Conservation (phyloP, 2,113 vertebrate genomes). For the Tachysurus vachellii region DNA sequence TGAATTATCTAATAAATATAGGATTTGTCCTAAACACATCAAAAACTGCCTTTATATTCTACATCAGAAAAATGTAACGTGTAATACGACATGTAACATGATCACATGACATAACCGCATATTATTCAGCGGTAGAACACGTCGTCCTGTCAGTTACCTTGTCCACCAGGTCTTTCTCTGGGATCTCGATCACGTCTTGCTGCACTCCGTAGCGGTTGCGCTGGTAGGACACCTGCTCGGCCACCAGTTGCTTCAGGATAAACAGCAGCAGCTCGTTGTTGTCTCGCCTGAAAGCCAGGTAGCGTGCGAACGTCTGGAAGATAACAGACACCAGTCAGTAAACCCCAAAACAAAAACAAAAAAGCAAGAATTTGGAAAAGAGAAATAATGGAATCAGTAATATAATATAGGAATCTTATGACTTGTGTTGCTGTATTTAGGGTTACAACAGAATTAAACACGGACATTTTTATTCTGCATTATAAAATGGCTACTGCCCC, state of each 20-base stretch:
- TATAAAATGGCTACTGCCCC: neutral
- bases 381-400: neutral
- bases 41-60: neutral
- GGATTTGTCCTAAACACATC: too few species aligned
- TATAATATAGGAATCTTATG: neutral
- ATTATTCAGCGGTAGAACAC: neutral
- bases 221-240: conserved; percentile 91
- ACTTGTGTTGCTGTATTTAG: neutral
- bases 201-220: conserved; percentile 92
- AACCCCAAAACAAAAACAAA: neutral
- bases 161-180: conserved; percentile 91
- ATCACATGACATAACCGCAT: neutral
- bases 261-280: conserved; percentile 97
- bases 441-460: neutral
- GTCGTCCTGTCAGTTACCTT: conserved; percentile 74
- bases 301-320: conserved; percentile 88
- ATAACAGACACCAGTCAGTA: neutral
- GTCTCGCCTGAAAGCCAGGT: conserved; percentile 91
- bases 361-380: neutral
- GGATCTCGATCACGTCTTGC: conserved; percentile 86
- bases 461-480: neutral
- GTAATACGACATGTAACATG: neutral
- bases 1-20: too few species aligned
- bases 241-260: conserved; percentile 92
- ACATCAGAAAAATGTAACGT: neutral